Evolutionary conservation across 2,113 vertebrate species (phyloP), one percentile per base, ranked within the genome.

Genomic region (Paramormyrops kingsleyae): DNA sequence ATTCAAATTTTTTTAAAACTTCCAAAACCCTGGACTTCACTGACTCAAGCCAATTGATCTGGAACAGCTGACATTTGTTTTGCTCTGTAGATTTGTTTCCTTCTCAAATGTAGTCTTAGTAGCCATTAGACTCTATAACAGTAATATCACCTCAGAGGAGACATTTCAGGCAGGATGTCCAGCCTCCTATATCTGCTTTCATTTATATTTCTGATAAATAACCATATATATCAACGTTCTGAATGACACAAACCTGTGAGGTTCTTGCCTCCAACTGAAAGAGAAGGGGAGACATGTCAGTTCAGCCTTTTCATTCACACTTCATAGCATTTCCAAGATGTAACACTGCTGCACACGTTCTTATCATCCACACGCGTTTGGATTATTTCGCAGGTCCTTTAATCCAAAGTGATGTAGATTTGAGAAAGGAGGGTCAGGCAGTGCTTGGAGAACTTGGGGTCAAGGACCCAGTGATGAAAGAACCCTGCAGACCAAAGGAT

Each of bases 191-290:
- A 9, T 66, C 24, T 66, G 59, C 7, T 66, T 27, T n/a, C 24
- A 9, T 66, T 66, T 39, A 77, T 77, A 15, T 39, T 39, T 39
- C 4, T 74, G 27, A 74, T 88, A n/a, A 52, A 86, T 53, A 15
- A 27, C 87, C 42, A 77, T 62, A 0, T 8, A 6, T 50, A 89
- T 39, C 50, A 92, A 88, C 44, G 84, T 83, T n/a, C 39, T 89
- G 46, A 87, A 92, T 94, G 53, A 90, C 49, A 7, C 88, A 24
- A 52, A 56, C 47, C 93, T 88, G 94, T 92, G 6, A 92, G 89
- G 87, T 95, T 98, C 93, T 97, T 97, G 92, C 95, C 97, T 90
- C 97, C 96, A 94, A 97, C 97, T 98, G 92, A 92, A 93, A 92
- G 39, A 0, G 83, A 92, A 0, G 83, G 92, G 90, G 62, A 47